phyloP scores from a whole-genome alignment of 2,113 vertebrate genomes.

The Protobothrops mucrosquamatus region DNA sequence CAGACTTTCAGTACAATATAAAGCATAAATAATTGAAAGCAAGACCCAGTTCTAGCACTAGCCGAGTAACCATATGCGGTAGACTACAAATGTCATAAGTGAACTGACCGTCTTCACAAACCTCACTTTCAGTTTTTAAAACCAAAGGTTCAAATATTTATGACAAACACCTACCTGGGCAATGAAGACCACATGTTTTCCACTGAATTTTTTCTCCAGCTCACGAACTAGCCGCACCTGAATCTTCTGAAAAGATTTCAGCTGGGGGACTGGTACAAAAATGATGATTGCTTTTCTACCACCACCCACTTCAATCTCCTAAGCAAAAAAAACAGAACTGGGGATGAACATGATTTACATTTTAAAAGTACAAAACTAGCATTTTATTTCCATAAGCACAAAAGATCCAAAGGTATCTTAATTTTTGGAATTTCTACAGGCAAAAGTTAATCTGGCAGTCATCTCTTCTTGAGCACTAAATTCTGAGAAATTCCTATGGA shows the following conservation, averaged over 20 bases:
- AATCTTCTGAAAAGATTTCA: conserved; percentile 99
- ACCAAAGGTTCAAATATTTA: background rate
- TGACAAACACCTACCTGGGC: conserved; percentile 81
- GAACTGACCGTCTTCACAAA: background rate
- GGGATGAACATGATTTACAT: background rate
- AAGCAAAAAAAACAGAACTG: background rate
- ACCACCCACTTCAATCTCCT: conserved; percentile 97
- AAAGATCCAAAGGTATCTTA: background rate
- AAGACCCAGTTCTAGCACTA: background rate
- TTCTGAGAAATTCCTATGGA: background rate
- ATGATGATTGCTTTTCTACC: conserved; percentile 97
- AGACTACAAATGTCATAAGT: background rate
- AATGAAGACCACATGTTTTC: conserved; percentile 97
- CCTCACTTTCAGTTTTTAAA: background rate
- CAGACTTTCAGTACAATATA: background rate
- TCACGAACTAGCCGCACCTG: conserved; percentile 96
- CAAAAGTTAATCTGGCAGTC: background rate
- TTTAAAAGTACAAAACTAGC: background rate
- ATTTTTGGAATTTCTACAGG: background rate
- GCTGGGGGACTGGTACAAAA: conserved; percentile 96
- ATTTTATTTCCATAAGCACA: background rate
- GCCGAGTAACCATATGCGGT: background rate
- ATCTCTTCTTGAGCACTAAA: background rate
- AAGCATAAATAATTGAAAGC: background rate
- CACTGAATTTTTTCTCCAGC: conserved; percentile 98